phyloP scores from a whole-genome alignment of 2,888 invertebrate genomes.

The Pomacea canaliculata region DNA sequence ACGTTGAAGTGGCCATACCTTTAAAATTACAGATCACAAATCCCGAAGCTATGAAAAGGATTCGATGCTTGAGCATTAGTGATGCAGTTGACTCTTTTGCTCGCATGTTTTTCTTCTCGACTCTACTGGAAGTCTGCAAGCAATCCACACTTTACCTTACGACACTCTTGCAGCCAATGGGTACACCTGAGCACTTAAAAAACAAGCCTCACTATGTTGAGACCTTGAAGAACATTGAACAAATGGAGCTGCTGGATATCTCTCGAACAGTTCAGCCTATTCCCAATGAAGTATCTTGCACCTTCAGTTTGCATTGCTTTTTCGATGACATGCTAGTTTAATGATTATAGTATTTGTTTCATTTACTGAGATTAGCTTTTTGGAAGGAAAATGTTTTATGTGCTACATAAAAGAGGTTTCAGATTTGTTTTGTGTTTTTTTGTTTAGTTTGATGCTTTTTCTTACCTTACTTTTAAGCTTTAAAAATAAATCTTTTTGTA shows the following conservation, averaged over 20 bases:
- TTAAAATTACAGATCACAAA: constrained; percentile 48
- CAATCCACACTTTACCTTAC: constrained; percentile 43
- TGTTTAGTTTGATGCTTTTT: no score
- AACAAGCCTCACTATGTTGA: constrained; percentile 48
- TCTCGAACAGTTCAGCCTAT: constrained; percentile 46
- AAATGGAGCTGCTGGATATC: constrained; percentile 46
- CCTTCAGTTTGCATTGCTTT: no score
- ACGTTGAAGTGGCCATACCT: not conserved
- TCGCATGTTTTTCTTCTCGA: constrained; percentile 65
- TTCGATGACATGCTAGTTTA: no score
- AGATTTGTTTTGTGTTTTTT: no score
- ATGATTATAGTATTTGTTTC: no score
- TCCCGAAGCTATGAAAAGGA: constrained; percentile 50
- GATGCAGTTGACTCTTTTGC: constrained; percentile 64
- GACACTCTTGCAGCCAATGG: constrained; percentile 57
- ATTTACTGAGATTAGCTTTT: no score
- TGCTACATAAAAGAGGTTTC: no score
- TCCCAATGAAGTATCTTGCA: no score
- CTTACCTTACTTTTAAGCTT: no score
- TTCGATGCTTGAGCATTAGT: constrained; percentile 60
- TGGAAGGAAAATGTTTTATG: no score
- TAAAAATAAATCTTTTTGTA: no score
- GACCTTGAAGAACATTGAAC: constrained; percentile 44
- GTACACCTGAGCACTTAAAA: constrained; percentile 51
- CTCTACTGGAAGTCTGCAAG: constrained; percentile 59